phyloP scores from a whole-genome alignment of 2,888 invertebrate species.

The Actias luna region DNA sequence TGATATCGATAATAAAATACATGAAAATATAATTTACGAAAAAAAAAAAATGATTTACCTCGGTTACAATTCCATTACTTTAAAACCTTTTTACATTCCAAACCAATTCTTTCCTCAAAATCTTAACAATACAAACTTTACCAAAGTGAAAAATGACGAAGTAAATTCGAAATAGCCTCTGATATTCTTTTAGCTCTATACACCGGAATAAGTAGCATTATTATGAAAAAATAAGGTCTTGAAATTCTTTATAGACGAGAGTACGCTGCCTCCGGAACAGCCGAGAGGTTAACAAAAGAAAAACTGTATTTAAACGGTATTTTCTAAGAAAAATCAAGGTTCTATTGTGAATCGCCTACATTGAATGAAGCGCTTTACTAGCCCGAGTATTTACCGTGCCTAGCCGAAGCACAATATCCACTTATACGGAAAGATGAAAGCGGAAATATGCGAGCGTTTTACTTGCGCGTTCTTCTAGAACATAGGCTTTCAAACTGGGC shows the following conservation, averaged over 20 bases:
- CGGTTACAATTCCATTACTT: too few species aligned
- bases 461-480: background rate
- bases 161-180: background rate
- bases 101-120: too few species aligned
- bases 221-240: background rate
- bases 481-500: too few species aligned
- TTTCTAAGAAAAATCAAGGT: conserved; percentile 5
- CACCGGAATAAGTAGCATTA: background rate
- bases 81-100: too few species aligned
- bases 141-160: background rate
- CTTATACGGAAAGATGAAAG: background rate
- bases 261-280: background rate
- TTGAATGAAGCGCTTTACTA: conserved; percentile 4
- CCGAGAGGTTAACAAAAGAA: background rate
- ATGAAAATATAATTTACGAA: too few species aligned
- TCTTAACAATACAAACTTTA: background rate
- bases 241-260: background rate
- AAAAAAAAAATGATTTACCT: too few species aligned
- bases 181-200: background rate
- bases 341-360: background rate
- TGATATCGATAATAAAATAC: too few species aligned
- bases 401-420: background rate
- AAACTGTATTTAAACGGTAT: conserved; percentile 6
- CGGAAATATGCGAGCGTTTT: background rate
- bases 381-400: background rate